Conservation (phyloP, 23 tunicate species). For the Ciona savignyi region DNA sequence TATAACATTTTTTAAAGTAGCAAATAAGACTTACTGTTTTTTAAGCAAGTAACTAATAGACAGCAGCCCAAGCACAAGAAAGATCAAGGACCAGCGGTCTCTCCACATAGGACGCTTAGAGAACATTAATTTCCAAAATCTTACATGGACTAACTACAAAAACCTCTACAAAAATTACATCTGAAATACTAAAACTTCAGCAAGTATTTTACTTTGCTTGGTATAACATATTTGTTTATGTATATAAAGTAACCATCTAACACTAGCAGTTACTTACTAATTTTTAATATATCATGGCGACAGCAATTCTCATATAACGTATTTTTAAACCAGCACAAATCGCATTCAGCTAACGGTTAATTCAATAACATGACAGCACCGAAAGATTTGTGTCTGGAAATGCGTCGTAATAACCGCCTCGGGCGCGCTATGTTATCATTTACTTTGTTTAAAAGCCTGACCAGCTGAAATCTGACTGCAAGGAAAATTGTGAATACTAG, state of each 20-base stretch:
- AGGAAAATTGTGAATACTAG: not conserved
- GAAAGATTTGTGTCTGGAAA: not conserved
- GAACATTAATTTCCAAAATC: not conserved
- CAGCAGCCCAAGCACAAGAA: not conserved
- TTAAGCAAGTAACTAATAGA: not conserved
- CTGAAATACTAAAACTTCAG: too few relatives aligned
- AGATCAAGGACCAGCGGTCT: not conserved
- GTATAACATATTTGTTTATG: too few relatives aligned
- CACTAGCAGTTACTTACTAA: too few relatives aligned
- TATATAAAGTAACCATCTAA: too few relatives aligned
- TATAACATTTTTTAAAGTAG: too few relatives aligned
- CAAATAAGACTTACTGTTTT: not conserved
- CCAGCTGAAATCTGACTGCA: not conserved
- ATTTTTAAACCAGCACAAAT: too few relatives aligned
- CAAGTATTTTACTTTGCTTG: too few relatives aligned
- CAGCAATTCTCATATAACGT: too few relatives aligned
- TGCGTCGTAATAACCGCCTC: not conserved
- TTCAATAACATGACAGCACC: not conserved
- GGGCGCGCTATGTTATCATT: not conserved
- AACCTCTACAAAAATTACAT: too few relatives aligned
- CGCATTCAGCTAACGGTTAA: not conserved
- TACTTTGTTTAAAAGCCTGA: not conserved
- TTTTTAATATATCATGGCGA: too few relatives aligned
- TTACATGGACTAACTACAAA: too few relatives aligned
- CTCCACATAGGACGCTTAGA: not conserved